Conservation (phyloP, 2,888 invertebrate genomes). For the Bursaphelenchus okinawaensis region DNA sequence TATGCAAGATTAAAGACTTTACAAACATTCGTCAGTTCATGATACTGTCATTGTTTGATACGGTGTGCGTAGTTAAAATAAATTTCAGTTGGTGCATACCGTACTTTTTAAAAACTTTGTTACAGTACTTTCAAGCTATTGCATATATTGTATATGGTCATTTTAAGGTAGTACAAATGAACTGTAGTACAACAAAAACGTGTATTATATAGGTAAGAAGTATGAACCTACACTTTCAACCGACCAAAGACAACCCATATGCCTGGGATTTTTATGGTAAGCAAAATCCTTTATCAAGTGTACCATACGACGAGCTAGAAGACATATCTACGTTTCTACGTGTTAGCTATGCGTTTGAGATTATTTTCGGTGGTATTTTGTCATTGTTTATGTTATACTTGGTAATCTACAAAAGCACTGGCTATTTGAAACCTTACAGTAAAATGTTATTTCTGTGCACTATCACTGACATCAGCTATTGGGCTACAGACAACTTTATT, state of each 20-base stretch:
- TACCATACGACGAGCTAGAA: background rate
- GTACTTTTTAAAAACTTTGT: no score
- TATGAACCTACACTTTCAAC: no score
- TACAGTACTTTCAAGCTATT: no score
- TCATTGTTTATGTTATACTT: background rate
- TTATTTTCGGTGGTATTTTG: background rate
- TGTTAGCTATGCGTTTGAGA: background rate
- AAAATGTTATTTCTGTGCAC: background rate
- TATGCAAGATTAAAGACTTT: no score
- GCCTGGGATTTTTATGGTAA: background rate
- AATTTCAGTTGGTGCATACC: no score
- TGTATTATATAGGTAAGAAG: no score
- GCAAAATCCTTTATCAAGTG: background rate
- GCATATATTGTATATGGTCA: no score
- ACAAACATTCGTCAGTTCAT: no score
- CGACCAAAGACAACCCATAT: background rate
- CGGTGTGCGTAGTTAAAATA: no score
- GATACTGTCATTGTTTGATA: no score
- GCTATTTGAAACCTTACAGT: background rate
- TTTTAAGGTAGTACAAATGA: no score
- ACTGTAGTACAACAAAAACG: no score
- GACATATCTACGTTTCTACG: background rate
- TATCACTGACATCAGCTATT: background rate
- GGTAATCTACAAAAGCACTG: background rate
- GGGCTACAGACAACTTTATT: background rate